phyloP scores from a whole-genome alignment of 1,140 invertebrate species.

The Euwallacea fornicatus region DNA sequence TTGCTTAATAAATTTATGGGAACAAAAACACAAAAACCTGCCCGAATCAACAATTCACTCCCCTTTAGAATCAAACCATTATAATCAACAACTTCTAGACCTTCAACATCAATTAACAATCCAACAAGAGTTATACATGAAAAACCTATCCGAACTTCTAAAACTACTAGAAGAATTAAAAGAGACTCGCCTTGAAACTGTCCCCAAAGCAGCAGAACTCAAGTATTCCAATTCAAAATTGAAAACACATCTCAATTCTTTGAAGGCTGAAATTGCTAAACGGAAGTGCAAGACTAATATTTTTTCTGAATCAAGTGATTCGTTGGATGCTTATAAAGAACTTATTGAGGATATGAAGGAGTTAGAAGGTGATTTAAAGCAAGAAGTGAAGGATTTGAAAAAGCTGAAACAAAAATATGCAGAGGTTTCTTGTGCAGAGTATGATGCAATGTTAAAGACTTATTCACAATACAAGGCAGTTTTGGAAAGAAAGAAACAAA shows the following conservation, averaged over 20 bases:
- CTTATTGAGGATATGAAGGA: conserved; percentile 45
- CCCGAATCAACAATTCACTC: neutral
- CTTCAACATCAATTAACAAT: conserved; percentile 34
- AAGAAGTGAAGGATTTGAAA: conserved; percentile 41
- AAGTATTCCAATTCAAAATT: conserved; percentile 40
- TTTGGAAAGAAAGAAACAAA: conserved; percentile 43
- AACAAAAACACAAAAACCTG: neutral
- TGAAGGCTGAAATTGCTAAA: conserved; percentile 39
- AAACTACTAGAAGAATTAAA: conserved; percentile 42
- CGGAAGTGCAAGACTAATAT: conserved; percentile 42
- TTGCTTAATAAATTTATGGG: conserved; percentile 27
- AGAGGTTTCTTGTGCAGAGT: conserved; percentile 45
- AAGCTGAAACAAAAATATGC: conserved; percentile 45
- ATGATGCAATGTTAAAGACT: conserved; percentile 45
- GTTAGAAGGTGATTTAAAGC: conserved; percentile 42
- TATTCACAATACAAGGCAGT: conserved; percentile 45
- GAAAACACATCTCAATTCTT: conserved; percentile 37
- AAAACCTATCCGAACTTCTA: conserved; percentile 36
- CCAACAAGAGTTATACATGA: conserved; percentile 41
- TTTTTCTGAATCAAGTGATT: conserved; percentile 43
- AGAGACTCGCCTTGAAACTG: conserved; percentile 34
- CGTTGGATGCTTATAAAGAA: conserved; percentile 44
- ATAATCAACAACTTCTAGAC: conserved; percentile 32
- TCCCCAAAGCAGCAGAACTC: conserved; percentile 34
- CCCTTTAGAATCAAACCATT: conserved; percentile 20